Base-by-base conservation (phyloP, 2,888 invertebrate species). In the Crematogaster levior region DNA sequence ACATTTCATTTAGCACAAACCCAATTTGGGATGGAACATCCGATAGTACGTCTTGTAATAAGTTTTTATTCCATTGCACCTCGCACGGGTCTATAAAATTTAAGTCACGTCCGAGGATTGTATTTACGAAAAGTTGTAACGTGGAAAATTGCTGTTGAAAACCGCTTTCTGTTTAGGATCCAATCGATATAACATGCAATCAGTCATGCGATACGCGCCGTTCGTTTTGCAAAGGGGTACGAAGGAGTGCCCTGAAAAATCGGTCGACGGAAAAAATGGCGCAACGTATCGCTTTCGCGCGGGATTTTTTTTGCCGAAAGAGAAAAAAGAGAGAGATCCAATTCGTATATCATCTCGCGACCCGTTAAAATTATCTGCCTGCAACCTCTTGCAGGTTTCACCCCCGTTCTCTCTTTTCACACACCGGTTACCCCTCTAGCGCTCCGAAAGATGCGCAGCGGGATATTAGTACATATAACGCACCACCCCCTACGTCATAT, bases 391-490 rank as follows among this genome's bases (percentile, higher is more conserved):
- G n/a, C n/a, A n/a, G 51, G 34, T n/a, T 74, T 24, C 40, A 2
- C 24, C 43, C 30, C 9, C 66, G 40, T 30, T 27, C 40, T 65
- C 40, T 53, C 21, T 30, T 10, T 18, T 18, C 15, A 40, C 72
- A 12, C 72, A 58, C 61, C n/a, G 58, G 63, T 6, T 3, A 1
- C 21, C 3, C 53, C 68, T 18, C 37, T 60, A 37, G 66, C 70
- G 24, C 53, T 63, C 66, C 21, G 74, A 82, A 89, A 73, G 88
- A 86, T 68, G 82, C 80, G 70, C 48, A 48, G 74, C 61, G 40
- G 83, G 68, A 86, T 88, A 89, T 87, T 90, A 87, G 85, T 77
- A 40, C 84, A 79, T 83, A 80, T 79, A 85, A 80, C 79, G 81
- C 79, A 66, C 48, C 61, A 34, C 51, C 66, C 53, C 65, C 85